Percentiles rank a stretch among this genome's conserved stretches.
Conservation (phyloP, 2,113 vertebrate species). For the Platycercus adscitus region DNA sequence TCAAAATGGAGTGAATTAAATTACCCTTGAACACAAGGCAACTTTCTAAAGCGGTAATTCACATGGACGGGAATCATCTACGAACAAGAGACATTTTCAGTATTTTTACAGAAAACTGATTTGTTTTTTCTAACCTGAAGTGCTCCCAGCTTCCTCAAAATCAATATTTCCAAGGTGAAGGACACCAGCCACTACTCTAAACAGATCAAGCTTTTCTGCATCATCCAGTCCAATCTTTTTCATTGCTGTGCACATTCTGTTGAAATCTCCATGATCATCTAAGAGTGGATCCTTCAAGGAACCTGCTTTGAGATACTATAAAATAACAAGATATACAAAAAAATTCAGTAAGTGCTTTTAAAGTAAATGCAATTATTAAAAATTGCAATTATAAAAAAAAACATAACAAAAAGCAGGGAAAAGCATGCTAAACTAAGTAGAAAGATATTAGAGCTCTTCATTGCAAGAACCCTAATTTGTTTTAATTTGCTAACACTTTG, state of each 20-base stretch:
- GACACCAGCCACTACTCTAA: constrained; percentile 95
- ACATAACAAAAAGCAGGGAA: background rate
- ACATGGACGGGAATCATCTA: background rate
- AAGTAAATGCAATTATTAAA: background rate
- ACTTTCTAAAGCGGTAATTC: background rate
- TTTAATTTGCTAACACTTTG: background rate
- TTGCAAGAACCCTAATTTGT: background rate
- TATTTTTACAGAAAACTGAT: background rate
- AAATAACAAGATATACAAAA: constrained; percentile 22
- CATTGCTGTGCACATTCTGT: constrained; percentile 94
- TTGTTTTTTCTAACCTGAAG: constrained; percentile 84
- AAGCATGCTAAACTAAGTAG: constrained; percentile 1
- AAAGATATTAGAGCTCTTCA: background rate
- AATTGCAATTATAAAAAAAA: background rate
- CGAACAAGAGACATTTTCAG: background rate
- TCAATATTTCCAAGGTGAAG: constrained; percentile 96
- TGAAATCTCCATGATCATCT: constrained; percentile 94
- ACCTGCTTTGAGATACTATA: constrained; percentile 89
- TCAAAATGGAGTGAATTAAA: background rate
- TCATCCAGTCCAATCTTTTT: constrained; percentile 96
- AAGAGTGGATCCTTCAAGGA: constrained; percentile 94
- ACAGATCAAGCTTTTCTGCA: constrained; percentile 93
- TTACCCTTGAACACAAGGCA: background rate
- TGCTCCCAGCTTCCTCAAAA: constrained; percentile 97
- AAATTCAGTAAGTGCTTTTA: background rate